phyloP scores from a whole-genome alignment of 2,797 vertebrate genomes.

The Chelon labrosus region DNA sequence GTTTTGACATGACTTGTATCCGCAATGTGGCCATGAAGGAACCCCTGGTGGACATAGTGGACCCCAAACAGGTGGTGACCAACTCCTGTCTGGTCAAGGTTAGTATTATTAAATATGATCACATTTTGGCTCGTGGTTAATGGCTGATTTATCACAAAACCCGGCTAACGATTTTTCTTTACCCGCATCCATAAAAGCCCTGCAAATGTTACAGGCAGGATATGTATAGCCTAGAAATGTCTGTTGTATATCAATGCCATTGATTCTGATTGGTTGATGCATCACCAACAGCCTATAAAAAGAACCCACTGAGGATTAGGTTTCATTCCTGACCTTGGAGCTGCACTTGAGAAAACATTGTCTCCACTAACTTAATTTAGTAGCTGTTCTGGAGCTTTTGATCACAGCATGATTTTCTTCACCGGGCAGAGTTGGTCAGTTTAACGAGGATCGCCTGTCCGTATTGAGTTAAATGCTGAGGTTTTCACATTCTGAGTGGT shows the following conservation, averaged over 20 bases:
- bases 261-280: not conserved
- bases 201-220: not conserved
- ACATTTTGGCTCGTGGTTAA: not conserved
- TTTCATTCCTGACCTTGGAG: slow-evolving; percentile 6
- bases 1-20: slow-evolving; percentile 99
- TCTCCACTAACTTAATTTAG: not conserved
- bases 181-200: not conserved
- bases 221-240: not conserved
- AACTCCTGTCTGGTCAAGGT: slow-evolving; percentile 98
- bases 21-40: slow-evolving; percentile 98
- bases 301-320: not conserved
- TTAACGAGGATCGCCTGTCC: not conserved
- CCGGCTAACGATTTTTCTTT: not conserved
- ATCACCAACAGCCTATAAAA: not conserved
- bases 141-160: not conserved
- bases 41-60: slow-evolving; percentile 96
- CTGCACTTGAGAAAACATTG: not conserved
- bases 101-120: slow-evolving; percentile 54
- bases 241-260: not conserved
- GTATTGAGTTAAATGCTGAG: not conserved
- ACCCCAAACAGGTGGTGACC: slow-evolving; percentile 98
- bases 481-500: no score
- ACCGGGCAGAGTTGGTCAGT: not conserved
- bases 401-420: not conserved
- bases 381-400: not conserved